Evolutionary conservation across 2,797 vertebrate genomes (phyloP), one percentile per base, ranked within the genome.

Genomic region (Poeciliopsis paucimaculata): DNA sequence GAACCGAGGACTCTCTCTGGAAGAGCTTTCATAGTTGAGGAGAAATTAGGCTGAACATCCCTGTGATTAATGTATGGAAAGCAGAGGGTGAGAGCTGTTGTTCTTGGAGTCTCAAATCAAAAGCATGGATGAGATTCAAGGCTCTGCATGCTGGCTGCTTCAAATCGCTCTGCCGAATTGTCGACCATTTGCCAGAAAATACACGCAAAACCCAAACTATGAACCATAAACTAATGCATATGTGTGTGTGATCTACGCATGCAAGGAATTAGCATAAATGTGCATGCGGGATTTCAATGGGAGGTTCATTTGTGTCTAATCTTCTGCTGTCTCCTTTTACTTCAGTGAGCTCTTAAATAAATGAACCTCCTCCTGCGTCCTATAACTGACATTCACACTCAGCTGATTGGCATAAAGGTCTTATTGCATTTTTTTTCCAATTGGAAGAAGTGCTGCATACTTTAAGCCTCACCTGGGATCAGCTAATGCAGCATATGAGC

Each of bases 31-130:
- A 84, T 60, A 31, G 73, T 79, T 78, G 74, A 85, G 5, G 82
- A 86, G 87, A 90, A 91, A 91, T 90, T 78, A 89, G 66, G 86
- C 86, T 36, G 80, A 88, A 87, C 90, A 89, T 88, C 75, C 41
- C 34, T 62, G 82, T 89, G 90, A 92, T 92, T 82, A 86, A 93
- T 87, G 86, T 87, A 92, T 90, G 87, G 90, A 91, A 88, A 90
- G 81, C 77, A 49, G 80, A 82, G 83, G 81, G 82, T 46, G 83
- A 88, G 84, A 82, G 77, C 79, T 88, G 90, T 91, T 92, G 87
- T 81, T 92, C 82, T 92, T 92, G 90, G 92, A 88, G 83, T 12
- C 41, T 34, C 62, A 73, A 73, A 87, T 93, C 88, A 88, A 90
- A 91, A 81, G 47, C 31, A 80, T 87, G 88, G 87, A 81, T 0